Percentiles rank a stretch among this genome's conserved stretches.
These are phyloP conservation scores for Folsomia manolachei DNA, from an alignment of 2,888 invertebrate species.

Conservation along the genomic window DNA sequence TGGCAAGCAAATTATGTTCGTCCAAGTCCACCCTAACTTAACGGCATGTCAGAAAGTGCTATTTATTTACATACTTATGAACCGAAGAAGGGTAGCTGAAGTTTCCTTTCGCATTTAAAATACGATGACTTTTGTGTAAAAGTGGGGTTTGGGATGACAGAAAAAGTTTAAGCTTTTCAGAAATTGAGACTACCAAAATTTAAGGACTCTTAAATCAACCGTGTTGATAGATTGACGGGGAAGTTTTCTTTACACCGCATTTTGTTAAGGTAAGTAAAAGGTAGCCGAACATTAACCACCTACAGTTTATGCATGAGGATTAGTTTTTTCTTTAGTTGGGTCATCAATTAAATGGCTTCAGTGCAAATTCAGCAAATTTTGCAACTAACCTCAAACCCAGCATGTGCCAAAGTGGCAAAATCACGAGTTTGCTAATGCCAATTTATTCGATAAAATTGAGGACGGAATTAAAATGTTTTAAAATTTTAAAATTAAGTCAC, in stretches of 20 bases:
- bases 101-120: too few species aligned
- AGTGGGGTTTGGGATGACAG: neutral
- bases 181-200: neutral
- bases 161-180: neutral
- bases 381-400: slow-evolving; percentile 16
- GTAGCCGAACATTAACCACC: slow-evolving; percentile 7
- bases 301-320: neutral
- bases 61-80: too few species aligned
- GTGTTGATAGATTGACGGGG: neutral
- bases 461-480: too few species aligned
- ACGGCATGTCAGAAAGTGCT: too few species aligned
- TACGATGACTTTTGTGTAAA: neutral
- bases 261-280: neutral
- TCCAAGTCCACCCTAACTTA: too few species aligned
- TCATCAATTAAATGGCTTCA: slow-evolving; percentile 17
- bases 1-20: neutral
- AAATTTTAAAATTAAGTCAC: too few species aligned
- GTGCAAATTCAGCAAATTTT: slow-evolving; percentile 9
- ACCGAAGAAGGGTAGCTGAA: too few species aligned
- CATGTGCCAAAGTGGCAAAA: slow-evolving; percentile 23
- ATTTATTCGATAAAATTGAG: too few species aligned
- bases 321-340: neutral
- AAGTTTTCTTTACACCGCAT: neutral
- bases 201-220: neutral
- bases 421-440: too few species aligned